These are phyloP conservation scores for Catagonus wagneri DNA, from an alignment of 2,113 vertebrate species.

Conservation along the genomic window DNA sequence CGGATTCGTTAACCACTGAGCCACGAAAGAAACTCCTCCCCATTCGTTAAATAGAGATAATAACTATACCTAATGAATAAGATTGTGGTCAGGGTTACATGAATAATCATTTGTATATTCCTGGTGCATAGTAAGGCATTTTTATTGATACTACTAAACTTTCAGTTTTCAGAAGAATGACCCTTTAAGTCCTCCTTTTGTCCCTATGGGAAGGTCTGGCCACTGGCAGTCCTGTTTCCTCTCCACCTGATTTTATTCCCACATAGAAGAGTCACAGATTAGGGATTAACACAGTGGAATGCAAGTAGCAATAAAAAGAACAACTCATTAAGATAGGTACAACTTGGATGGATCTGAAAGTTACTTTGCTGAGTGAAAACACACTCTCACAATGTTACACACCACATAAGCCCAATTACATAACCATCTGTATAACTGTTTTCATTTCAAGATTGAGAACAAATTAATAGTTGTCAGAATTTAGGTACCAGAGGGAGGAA, in stretches of 20 bases:
- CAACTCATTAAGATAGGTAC: neutral
- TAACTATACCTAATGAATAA: neutral
- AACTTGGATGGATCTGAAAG: neutral
- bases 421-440: constrained; percentile 17
- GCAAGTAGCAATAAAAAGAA: neutral
- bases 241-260: neutral
- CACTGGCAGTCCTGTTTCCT: neutral
- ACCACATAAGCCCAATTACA: neutral
- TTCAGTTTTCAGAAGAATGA: neutral
- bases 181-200: neutral
- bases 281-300: neutral
- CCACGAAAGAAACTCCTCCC: too few relatives aligned
- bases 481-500: neutral
- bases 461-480: neutral
- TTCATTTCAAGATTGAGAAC: neutral
- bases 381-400: constrained; percentile 14
- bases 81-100: neutral
- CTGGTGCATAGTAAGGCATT: neutral
- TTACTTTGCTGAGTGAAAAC: neutral
- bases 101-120: neutral
- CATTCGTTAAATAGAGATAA: constrained; percentile 5
- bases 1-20: too few relatives aligned
- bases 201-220: neutral
- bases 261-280: neutral
- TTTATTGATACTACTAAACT: neutral